Evolutionary conservation across 2,888 invertebrate species (phyloP).

Genomic region (Melipona bicolor): DNA sequence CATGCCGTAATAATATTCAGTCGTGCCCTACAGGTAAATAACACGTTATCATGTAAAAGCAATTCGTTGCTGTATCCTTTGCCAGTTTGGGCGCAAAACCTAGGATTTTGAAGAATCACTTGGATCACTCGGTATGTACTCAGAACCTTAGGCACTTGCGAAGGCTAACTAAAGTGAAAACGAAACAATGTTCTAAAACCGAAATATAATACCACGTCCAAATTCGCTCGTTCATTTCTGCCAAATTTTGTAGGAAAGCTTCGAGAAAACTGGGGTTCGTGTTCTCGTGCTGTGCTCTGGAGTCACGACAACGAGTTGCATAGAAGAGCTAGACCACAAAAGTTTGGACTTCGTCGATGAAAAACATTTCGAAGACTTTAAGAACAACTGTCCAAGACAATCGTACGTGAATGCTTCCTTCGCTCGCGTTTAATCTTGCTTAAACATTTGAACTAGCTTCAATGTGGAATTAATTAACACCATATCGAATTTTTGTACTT

Average conservation of each 20-base stretch:
- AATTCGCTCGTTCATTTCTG: no score
- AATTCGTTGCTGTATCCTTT: not conserved
- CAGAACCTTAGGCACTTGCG: not conserved
- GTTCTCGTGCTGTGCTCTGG: constrained; percentile 80
- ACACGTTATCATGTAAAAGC: not conserved
- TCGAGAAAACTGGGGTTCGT: constrained; percentile 75
- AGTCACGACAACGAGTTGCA: constrained; percentile 2
- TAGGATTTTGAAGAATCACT: not conserved
- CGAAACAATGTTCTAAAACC: no score
- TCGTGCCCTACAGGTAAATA: constrained; percentile 66
- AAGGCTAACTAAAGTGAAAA: no score
- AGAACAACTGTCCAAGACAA: not conserved
- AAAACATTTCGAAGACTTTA: fast-evolving
- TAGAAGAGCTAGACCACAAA: fast-evolving
- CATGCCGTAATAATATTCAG: constrained; percentile 77
- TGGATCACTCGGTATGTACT: not conserved
- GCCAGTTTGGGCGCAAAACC: not conserved
- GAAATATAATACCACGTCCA: no score
- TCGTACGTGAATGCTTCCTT: not conserved
- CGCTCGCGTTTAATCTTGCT: not conserved
- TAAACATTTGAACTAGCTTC: not conserved
- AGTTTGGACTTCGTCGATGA: not conserved
- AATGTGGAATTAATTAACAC: no score
- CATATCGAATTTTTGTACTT: no score
- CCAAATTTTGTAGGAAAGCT: not conserved